Percentiles rank a stretch among this genome's conserved stretches.
These are phyloP conservation scores for Pandion haliaetus DNA, from an alignment of 2,113 vertebrate species.

Conservation along the genomic window DNA sequence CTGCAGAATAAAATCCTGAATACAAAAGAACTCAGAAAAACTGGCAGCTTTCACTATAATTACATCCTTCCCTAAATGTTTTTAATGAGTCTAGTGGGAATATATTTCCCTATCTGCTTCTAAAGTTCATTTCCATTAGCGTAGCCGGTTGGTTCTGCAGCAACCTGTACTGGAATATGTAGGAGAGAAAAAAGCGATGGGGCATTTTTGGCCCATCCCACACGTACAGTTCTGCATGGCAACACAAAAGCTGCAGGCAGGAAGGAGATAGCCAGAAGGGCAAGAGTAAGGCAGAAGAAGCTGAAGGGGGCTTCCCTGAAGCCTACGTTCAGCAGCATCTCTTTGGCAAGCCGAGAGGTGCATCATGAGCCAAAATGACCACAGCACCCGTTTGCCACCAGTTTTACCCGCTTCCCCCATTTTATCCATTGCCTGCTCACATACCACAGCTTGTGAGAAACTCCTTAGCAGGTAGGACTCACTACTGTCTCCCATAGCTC, in stretches of 20 bases:
- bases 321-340: background rate
- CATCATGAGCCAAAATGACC: background rate
- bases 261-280: background rate
- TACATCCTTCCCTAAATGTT: background rate
- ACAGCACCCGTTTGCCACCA: background rate
- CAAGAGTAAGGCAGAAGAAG: background rate
- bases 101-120: background rate
- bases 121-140: background rate
- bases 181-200: background rate
- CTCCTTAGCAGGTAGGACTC: background rate
- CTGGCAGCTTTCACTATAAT: background rate
- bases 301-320: background rate
- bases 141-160: background rate
- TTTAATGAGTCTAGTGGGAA: background rate
- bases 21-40: background rate
- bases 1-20: background rate
- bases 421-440: background rate
- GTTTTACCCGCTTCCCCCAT: background rate
- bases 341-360: background rate
- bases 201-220: background rate
- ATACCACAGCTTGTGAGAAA: background rate
- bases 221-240: accelerated
- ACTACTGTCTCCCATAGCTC: background rate
- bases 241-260: background rate
- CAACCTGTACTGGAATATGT: accelerated